Base-by-base conservation (phyloP, 2,888 invertebrate genomes). In the Drosophila fungiperda region DNA sequence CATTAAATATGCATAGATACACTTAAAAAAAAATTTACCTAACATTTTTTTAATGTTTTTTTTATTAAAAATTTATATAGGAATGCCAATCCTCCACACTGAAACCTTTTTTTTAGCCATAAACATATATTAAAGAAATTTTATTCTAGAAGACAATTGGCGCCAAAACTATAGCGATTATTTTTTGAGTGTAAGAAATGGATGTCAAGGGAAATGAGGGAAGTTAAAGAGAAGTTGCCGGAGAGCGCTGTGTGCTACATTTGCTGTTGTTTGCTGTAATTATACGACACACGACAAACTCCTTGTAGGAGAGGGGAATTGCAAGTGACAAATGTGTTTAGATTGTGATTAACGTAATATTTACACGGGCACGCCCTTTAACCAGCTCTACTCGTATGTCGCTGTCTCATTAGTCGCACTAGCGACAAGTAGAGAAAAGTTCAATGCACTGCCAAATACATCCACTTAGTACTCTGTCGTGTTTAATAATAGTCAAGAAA, bases 271-370 rank as follows among this genome's bases (percentile, higher is more conserved):
- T 45, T 8, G 69, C 72, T 65, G 59, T 83, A 76, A 76, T 69
- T 80, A 88, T 68, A 64, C 60, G 53, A 70, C 49, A 59, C 23
- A 58, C 23, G 54, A n/a, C 17, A 64, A 50, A 35, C 50, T 54
- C 63, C 38, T 36, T n/a, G 12, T 32, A 2, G n/a, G 3, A 29
- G 20, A 7, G 36, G 9, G 45, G 9, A 20, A 15, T 45, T 15
- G 23, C 23, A 45, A 23, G 35, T 40, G 54, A 36, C 17, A 32
- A 42, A 15, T 50, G 45, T 53, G 59, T 45, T 23, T 53, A 54
- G 61, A 55, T 76, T 67, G 67, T 74, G 86, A 73, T 72, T 87
- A 89, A 90, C 89, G 78, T 83, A 80, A 84, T 74, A 75, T 86
- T 73, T 80, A 86, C 89, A 90, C 87, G 80, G 71, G 73, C 68